Base-by-base conservation (phyloP, 1,140 invertebrate genomes). In the Caenorhabditis inopinata region DNA sequence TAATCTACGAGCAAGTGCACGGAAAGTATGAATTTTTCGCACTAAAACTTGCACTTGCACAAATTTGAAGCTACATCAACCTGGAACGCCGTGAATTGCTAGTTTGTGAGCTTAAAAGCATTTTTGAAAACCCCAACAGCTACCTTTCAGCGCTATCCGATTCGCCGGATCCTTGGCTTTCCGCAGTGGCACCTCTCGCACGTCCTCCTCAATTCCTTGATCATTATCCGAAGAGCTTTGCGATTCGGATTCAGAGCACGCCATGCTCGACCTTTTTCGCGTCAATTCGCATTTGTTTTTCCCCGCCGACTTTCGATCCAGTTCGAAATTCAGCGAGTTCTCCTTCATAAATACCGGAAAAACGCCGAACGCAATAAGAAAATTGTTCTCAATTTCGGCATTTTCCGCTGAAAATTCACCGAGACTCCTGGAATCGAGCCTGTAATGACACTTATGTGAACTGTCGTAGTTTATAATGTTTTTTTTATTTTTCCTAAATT, bases 211-310 rank as follows among this genome's bases (percentile, higher is more conserved):
- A 38, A 21, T 38, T 21, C 38, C 32, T 32, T 38, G 86, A 86
- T 74, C 83, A 74, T 12, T 81, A 78, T 23, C 85, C 83, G 12
- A 86, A 87, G 23, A 9, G 21, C 21, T 25, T 51, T 48, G n/a
- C n/a, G 49, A 51, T 11, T 25, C 49, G 7, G 49, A 51, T 32
- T 48, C 47, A 18, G 51, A 32, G 7, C 27, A 58, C 27, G 51
- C 35, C 27, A 21, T 11, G n/a, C 51, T 58, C 51, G n/a, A n/a
- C n/a, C n/a, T n/a, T n/a, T n/a, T n/a, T n/a, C n/a, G n/a, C n/a
- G n/a, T n/a, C n/a, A n/a, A n/a, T 58, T 58, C 51, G 29, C 51
- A 58, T 29, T 58, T 16, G 21, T 27, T 3, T 58, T 29, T 58
- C 18, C 51, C 51, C 16, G 51, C 51, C 0, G 51, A 32, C 14